Base-by-base conservation (phyloP, 2,888 invertebrate genomes). In the Trilocha varians region DNA sequence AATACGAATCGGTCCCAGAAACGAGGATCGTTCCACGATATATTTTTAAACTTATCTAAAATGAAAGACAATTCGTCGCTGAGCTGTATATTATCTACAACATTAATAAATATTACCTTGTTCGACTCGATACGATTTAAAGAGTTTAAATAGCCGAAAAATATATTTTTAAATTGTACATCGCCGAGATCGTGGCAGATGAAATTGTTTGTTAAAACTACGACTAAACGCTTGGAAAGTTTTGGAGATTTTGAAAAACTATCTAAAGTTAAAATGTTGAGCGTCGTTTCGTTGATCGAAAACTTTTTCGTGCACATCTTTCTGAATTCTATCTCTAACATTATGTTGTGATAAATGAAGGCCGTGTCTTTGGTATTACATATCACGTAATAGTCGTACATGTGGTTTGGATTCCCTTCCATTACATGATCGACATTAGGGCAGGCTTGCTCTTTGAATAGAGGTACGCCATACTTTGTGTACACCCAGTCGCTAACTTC, bases 301-400 rank as follows among this genome's bases (percentile, higher is more conserved):
- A 91, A 89, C 35, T 91, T 90, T 90, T 93, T 93, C 3, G 92
- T 80, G 8, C 90, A 80, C 56, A 93, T 89, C 71, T 93, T 92
- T 53, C 85, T 71, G 53, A 78, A 83, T 65, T 95, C 94, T 50
- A 95, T 78, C 63, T 93, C 93, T 55, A 72, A 90, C 87, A 83
- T 93, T 60, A 85, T 91, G 80, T 84, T 91, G 86, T 77, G 89
- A 75, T 75, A 91, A 77, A 89, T 87, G 51, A 87, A 91, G 87
- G 83, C 91, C 64, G 83, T 92, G 88, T 95, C 95, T 74, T 92
- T 91, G 72, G 91, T 91, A 78, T 93, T 93, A 79, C 95, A 95
- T 59, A 94, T 91, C 72, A 96, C 89, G 79, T 95, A 96, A 49
- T 94, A 95, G 70, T 96, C 96, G 74, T 93, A 95, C 50, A 93